These are phyloP conservation scores for Turdus rufiventris DNA, from an alignment of 2,113 vertebrate species.

Conservation along the genomic window DNA sequence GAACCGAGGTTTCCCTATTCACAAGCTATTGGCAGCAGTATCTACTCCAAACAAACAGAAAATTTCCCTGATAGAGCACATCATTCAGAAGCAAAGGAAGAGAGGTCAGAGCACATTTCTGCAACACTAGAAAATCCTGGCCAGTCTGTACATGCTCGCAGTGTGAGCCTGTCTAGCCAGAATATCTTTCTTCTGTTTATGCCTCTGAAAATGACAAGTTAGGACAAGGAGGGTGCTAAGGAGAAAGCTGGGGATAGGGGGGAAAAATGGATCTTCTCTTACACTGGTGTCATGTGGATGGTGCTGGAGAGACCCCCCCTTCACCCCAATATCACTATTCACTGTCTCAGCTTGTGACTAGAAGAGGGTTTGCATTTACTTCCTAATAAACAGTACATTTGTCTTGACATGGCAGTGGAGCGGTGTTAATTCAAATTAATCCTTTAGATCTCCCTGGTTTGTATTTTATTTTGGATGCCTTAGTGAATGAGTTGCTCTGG, in stretches of 20 bases:
- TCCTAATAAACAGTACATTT: background rate
- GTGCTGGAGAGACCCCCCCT: background rate
- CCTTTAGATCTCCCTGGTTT: background rate
- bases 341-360: background rate
- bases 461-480: background rate
- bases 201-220: background rate
- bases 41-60: background rate
- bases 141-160: background rate
- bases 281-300: background rate
- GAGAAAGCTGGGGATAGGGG: background rate
- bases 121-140: background rate
- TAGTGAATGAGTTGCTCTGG: background rate
- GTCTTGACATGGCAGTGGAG: background rate
- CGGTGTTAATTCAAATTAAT: background rate
- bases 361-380: background rate
- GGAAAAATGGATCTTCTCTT: background rate
- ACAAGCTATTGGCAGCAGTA: background rate
- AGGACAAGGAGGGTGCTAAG: background rate
- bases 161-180: background rate
- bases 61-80: background rate
- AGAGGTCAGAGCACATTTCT: background rate
- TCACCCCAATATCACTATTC: rapidly evolving
- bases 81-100: background rate
- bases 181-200: background rate
- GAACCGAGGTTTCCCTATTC: background rate